Evolutionary conservation across 2,888 invertebrate species (phyloP).

Genomic region (Carterocephalus palaemon): DNA sequence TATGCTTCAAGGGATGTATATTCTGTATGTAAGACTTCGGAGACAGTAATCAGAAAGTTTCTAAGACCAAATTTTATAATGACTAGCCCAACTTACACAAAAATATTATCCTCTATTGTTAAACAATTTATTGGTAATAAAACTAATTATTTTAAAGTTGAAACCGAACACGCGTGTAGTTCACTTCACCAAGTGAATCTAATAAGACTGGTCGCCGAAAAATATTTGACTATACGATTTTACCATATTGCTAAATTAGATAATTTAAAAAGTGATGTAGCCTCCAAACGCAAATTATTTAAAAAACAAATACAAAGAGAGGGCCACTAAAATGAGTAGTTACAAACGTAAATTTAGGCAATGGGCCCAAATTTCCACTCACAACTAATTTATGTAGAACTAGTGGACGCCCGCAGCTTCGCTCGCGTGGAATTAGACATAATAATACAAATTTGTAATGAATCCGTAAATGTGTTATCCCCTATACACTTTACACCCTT

Average conservation of each 20-base stretch:
- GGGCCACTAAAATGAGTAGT: constrained; percentile 22
- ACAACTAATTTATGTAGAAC: too few species aligned
- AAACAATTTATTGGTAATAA: constrained; percentile 14
- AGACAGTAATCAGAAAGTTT: constrained; percentile 23
- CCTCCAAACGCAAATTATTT: constrained; percentile 26
- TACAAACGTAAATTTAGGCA: too few species aligned
- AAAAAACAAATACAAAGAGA: constrained; percentile 29
- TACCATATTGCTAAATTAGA: too few species aligned
- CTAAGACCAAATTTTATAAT: constrained; percentile 6
- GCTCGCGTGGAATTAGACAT: too few species aligned
- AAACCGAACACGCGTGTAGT: constrained; percentile 24
- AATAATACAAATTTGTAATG: too few species aligned
- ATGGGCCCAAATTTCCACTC: too few species aligned
- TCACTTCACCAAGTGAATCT: constrained; percentile 26
- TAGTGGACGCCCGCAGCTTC: too few species aligned
- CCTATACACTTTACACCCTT: too few species aligned
- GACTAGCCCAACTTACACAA: not conserved
- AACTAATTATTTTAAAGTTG: constrained; percentile 21
- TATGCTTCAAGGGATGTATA: constrained; percentile 26
- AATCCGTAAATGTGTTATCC: too few species aligned
- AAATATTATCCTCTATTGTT: constrained; percentile 3
- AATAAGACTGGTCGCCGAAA: constrained; percentile 28
- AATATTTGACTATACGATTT: constrained; percentile 26
- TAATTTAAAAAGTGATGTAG: constrained; percentile 19
- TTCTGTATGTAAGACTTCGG: constrained; percentile 25